A percentile compares a stretch with the other conserved stretches of the same genome.
These are phyloP conservation scores for Acrocyrtus sp. DNA, from an alignment of 2,888 invertebrate species.

Conservation along the genomic window DNA sequence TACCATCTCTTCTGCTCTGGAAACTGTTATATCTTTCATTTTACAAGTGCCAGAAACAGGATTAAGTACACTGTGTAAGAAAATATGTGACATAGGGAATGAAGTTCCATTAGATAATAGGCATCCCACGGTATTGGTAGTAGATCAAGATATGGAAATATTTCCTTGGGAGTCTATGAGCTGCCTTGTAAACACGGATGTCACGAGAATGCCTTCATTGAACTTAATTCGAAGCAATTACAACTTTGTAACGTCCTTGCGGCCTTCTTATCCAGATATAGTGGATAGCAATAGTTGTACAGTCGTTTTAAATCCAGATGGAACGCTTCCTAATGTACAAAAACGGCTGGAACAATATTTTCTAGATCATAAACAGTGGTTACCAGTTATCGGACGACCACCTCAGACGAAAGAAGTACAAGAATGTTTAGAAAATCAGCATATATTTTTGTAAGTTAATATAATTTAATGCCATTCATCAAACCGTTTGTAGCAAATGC, in stretches of 20 bases:
- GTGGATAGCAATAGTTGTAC: constrained; percentile 64
- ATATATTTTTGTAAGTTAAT: constrained; percentile 75
- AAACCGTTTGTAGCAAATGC: constrained; percentile 39
- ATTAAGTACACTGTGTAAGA: constrained; percentile 20
- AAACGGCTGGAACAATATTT: constrained; percentile 71
- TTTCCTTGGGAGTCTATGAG: constrained; percentile 84
- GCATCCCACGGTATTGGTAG: constrained; percentile 57
- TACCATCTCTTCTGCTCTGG: constrained; percentile 14
- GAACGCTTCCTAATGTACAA: constrained; percentile 75
- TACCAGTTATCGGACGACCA: constrained; percentile 70
- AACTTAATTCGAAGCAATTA: constrained; percentile 65
- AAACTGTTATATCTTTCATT: constrained; percentile 33
- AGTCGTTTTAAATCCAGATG: constrained; percentile 79
- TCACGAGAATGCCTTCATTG: constrained; percentile 78
- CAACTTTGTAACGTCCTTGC: constrained; percentile 29
- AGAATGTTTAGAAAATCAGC: constrained; percentile 71
- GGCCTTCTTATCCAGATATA: constrained; percentile 31
- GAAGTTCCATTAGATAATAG: constrained; percentile 31
- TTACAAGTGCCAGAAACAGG: constrained; percentile 31
- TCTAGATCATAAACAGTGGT: constrained; percentile 73
- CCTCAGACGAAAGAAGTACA: constrained; percentile 72
- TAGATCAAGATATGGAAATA: constrained; percentile 74
- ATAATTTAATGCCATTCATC: no score
- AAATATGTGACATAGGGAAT: constrained; percentile 34
- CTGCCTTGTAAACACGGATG: constrained; percentile 74